Base-by-base conservation (phyloP, 1,140 invertebrate genomes). In the Platyscapa corneri region DNA sequence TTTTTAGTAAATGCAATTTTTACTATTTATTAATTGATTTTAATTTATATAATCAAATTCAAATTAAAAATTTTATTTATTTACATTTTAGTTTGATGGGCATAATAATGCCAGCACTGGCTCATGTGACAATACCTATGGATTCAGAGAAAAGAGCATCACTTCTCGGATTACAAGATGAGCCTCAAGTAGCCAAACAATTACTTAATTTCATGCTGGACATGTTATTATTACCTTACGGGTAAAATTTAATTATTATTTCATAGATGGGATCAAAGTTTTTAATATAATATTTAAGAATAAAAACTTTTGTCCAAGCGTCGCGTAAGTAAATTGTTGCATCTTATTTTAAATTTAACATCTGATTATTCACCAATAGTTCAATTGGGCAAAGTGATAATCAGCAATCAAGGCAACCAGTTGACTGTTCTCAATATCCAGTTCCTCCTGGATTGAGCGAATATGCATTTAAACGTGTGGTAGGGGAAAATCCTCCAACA, bases 201-300 rank as follows among this genome's bases (percentile, higher is more conserved):
- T 94, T 98, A 34, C 91, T 97, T 20, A 95, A 96, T 85, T 96
- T 97, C 91, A 95, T 98, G 88, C 95, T 97, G 83, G 97, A 98
- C 93, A 94, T 98, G 42, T 91, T 99, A 6, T 91, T 98, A 7
- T 91, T 98, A 39, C 97, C 97, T 64, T 99, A 98, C 92, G 96
- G 96, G 96, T 97, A 94, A 93, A 76, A 42, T 76, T 89, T 86
- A 83, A 78, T 83, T 79, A 75, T 81, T 30, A 6, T 56, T 72
- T n/a, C n/a, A 14, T 46, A 67, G 3, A 27, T 37, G 82, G 56
- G 60, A 86, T 67, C 85, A 83, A 56, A 12, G 34, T 75, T 83
- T n/a, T 64, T 60, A 72, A 82, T 67, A 10, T 16, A 37, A 42
- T 70, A n/a, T 74, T 8, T 27, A 7, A 42, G 23, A 74, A 42